Percentiles rank a stretch among this genome's conserved stretches.
These are phyloP conservation scores for Phyllostomus hastatus DNA, from an alignment of 2,113 vertebrate genomes.

Conservation along the genomic window DNA sequence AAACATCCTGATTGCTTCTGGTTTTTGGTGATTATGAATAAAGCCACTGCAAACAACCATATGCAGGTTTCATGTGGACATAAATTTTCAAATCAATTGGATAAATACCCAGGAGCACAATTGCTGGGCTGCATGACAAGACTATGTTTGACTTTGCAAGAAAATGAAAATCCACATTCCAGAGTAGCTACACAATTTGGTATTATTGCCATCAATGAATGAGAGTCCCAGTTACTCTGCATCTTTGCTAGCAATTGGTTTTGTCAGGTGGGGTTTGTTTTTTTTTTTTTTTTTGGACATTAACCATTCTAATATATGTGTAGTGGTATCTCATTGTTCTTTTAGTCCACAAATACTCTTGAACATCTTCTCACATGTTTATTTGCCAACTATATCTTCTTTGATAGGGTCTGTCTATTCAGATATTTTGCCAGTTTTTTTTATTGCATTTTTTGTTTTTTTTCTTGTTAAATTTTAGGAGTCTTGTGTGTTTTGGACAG, in stretches of 20 bases:
- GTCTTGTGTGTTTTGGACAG: neutral
- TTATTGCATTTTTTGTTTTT: neutral
- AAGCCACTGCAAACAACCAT: neutral
- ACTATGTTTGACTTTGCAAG: neutral
- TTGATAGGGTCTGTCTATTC: neutral
- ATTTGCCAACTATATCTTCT: neutral
- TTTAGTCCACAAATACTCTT: neutral
- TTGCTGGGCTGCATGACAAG: neutral
- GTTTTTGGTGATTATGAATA: neutral
- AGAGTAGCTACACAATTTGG: neutral
- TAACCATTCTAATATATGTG: neutral
- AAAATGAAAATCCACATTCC: neutral
- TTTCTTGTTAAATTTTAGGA: neutral
- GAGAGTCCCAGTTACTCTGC: neutral
- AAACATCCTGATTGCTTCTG: neutral
- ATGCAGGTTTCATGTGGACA: neutral
- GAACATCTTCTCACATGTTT: neutral
- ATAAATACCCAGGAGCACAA: neutral
- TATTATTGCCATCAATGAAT: neutral
- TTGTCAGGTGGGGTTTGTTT: neutral
- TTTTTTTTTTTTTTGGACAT: neutral
- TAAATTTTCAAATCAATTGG: neutral
- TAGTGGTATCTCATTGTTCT: neutral
- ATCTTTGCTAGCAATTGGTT: neutral
- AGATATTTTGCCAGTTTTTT: neutral